Base-by-base conservation (phyloP, 2,888 invertebrate species). In the Philereme transversata region DNA sequence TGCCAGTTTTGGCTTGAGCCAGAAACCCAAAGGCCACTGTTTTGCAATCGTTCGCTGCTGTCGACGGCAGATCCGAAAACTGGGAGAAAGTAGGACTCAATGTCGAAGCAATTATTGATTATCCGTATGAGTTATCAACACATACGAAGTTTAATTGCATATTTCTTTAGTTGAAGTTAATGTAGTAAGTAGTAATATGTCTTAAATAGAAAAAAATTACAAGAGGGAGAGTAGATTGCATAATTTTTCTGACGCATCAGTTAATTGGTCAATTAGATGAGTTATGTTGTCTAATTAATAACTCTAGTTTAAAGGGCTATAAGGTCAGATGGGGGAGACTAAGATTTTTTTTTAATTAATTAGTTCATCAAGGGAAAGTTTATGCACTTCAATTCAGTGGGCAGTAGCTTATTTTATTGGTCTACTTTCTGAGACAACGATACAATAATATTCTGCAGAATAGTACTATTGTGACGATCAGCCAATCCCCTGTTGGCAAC, bases 261-360 rank as follows among this genome's bases (percentile, higher is more conserved):
- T 50, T 61, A 66, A 70, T 63, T 58, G 62, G 55, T 61, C 64
- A 64, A 65, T 69, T 66, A 68, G 64, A 64, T 64, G 70, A 38
- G 49, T 43, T 49, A 63, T 64, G 63, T 62, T 52, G 61, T 64
- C 71, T 67, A 66, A 66, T 68, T 70, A 68, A 72, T 72, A 63
- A 68, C 57, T 40, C 62, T 53, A 65, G 51, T 60, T 70, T 57
- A 60, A 64, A 53, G 53, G 60, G 60, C 64, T 58, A 57, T 46
- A 66, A 59, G 72, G 71, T 72, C 67, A 69, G 68, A 64, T 71
- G 67, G 70, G 76, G 71, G 71, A 70, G 62, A 41, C 56, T 9
- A 59, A 55, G 71, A 78, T 73, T 77, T 68, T 53, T 54, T 8
- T 46, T n/a, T 35, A 4, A 43, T 44, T 35, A 0, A 38, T 11